Conservation (phyloP, 1,140 invertebrate genomes). For the Sarcophaga peregrina region DNA sequence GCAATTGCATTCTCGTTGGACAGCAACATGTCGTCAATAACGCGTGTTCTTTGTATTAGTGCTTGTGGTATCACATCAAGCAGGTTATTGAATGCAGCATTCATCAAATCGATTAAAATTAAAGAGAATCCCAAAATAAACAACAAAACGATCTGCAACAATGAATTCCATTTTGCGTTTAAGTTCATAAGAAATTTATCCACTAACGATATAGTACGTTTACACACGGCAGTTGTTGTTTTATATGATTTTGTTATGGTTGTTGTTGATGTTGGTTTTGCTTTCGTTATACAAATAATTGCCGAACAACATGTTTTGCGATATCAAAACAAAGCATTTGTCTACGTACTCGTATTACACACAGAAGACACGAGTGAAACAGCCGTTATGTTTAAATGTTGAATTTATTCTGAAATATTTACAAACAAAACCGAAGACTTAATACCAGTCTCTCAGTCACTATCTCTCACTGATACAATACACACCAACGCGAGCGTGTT, state of each 20-base stretch:
- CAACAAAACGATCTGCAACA: neutral
- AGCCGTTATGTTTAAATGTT: neutral
- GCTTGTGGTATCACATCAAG: neutral
- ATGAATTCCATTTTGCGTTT: neutral
- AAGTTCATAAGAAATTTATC: neutral
- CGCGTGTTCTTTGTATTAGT: neutral
- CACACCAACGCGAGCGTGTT: no score
- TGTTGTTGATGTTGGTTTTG: neutral
- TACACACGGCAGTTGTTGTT: no score
- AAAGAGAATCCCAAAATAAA: neutral
- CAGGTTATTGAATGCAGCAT: neutral
- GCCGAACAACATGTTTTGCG: neutral
- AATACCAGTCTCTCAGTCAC: no score
- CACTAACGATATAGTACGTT: neutral
- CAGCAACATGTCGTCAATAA: neutral
- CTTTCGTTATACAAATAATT: neutral
- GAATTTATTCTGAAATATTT: conserved; percentile 7
- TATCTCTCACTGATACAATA: no score
- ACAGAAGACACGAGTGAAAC: neutral
- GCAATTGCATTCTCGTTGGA: neutral
- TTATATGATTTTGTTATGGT: neutral
- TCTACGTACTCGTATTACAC: neutral
- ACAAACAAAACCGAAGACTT: neutral
- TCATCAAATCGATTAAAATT: neutral
- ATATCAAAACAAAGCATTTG: neutral